Evolutionary conservation across 2,888 invertebrate genomes (phyloP).

Genomic region (Linnaemya vulpina): DNA sequence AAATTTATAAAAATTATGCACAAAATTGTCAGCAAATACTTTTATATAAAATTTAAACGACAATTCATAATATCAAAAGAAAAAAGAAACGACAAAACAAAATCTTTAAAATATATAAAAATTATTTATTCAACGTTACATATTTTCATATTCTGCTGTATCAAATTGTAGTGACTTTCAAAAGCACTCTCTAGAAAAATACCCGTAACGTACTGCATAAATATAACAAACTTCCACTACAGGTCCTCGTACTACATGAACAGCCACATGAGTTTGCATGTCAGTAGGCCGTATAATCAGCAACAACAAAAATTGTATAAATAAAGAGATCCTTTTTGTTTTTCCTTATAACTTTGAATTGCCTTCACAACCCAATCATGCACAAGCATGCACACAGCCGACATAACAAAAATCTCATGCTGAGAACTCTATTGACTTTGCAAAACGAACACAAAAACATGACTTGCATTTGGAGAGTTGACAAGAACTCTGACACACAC

Average conservation of each 20-base stretch:
- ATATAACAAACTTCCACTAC: background rate
- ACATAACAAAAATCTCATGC: slow-evolving; percentile 14
- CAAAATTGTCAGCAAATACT: no score
- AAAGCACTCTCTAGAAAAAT: no score
- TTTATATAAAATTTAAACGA: no score
- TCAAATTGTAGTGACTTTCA: no score
- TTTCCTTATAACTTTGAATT: slow-evolving; percentile 26
- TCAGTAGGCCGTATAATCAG: background rate
- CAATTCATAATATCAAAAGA: no score
- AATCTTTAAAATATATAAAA: no score
- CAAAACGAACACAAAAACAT: slow-evolving; percentile 26
- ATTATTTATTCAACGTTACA: no score
- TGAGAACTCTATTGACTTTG: slow-evolving; percentile 30
- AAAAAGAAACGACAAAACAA: no score
- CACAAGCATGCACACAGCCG: background rate
- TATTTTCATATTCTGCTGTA: no score
- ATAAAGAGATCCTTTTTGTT: background rate
- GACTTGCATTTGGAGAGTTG: slow-evolving; percentile 36
- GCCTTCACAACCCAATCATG: slow-evolving; percentile 42
- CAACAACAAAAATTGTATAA: background rate
- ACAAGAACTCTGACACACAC: slow-evolving; percentile 23
- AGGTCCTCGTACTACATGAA: background rate
- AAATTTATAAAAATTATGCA: no score
- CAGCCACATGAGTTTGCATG: background rate
- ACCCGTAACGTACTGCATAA: no score